A percentile compares a stretch with the other conserved stretches of the same genome.
Evolutionary conservation across 2,113 vertebrate genomes (phyloP).

Genomic region (Nipponia nippon): DNA sequence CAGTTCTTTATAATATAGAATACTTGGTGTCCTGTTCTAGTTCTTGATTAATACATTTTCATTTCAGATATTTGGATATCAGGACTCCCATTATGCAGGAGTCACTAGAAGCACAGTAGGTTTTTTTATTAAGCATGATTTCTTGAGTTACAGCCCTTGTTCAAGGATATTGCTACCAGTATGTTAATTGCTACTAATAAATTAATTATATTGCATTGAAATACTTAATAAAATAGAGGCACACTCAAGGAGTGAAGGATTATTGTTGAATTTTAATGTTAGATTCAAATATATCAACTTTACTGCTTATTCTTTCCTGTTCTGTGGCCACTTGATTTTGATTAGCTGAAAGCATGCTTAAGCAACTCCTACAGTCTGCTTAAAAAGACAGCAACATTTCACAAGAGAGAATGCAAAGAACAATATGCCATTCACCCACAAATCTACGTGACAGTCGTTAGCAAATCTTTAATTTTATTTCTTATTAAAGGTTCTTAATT

Average conservation of each 20-base stretch:
- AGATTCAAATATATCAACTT: constrained; percentile 54
- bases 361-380: constrained; percentile 25
- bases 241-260: constrained; percentile 20
- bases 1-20: background rate
- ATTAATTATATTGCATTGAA: constrained; percentile 56
- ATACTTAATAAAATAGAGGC: constrained; percentile 42
- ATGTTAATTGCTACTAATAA: constrained; percentile 40
- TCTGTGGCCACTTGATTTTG: constrained; percentile 63
- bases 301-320: constrained; percentile 21
- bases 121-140: constrained; percentile 1
- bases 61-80: background rate
- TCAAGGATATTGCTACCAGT: constrained; percentile 32
- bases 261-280: constrained; percentile 60
- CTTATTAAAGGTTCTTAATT: constrained; percentile 49
- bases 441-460: constrained; percentile 48
- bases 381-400: constrained; percentile 52
- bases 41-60: background rate
- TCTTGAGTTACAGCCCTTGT: constrained; percentile 1
- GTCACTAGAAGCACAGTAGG: background rate
- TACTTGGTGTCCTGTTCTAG: background rate
- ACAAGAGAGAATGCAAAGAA: constrained; percentile 38
- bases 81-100: background rate
- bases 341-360: constrained; percentile 44
- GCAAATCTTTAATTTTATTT: constrained; percentile 50
- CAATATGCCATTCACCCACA: constrained; percentile 40